Base-by-base conservation (phyloP, 2,888 invertebrate species). In the Bibio marci region DNA sequence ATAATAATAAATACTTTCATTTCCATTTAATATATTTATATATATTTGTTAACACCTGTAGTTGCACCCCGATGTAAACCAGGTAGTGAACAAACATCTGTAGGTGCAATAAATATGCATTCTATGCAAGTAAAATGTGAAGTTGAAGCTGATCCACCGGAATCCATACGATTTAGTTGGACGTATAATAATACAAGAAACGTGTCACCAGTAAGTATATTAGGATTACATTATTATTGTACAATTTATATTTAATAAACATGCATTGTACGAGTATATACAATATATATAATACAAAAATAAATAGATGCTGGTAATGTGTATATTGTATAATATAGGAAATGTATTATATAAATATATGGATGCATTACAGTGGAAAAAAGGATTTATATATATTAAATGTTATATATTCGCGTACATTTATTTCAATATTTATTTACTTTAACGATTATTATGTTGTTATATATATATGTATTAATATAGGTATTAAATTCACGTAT, bases 151-250 rank as follows among this genome's bases (percentile, higher is more conserved):
- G 76, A 81, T 34, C 80, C 85, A 0, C 67, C 71, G 14, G 74
- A 75, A 39, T 69, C 71, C 0, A 63, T 80, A 28, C 68, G 76
- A 49, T 86, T 85, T 58, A 81, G 79, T 48, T 86, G 86, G 86
- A 85, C 85, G 11, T 83, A 80, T 56, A 85, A 85, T 56, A 79
- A 78, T 22, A 80, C 80, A 26, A 71, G 71, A 46, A 78, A 79
- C 54, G 81, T 83, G 38, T 65, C 78, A 42, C 80, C 82, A 42
- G 76, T 39, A 17, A 19, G 39, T 39, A 18, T 22, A 19, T 22
- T 18, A 15, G 31, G 17, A 22, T 22, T 22, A 22, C 8, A 22
- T 6, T 22, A 22, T 22, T 22, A 8, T 22, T 22, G 8, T 22
- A 22, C 22, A 22, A 22, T 22, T 22, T 22, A 22, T 22, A 22